A percentile compares a stretch with the other conserved stretches of the same genome.
phyloP scores from a whole-genome alignment of 2,113 vertebrate species.

The Capra hircus region DNA sequence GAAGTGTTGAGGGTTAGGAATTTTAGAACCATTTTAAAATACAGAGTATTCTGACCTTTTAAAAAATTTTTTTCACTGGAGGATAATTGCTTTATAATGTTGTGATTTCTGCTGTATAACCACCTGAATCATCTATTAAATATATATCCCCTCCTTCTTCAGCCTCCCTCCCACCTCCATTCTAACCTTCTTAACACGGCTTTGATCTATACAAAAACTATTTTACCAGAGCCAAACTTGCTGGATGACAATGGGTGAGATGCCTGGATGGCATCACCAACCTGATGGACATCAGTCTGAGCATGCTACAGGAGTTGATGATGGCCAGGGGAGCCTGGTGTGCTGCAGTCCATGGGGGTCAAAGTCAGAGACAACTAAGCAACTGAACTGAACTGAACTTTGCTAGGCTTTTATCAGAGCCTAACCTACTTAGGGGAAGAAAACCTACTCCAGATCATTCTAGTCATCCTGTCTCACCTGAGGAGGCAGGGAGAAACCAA shows the following conservation, averaged over 20 bases:
- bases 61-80: background rate
- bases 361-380: background rate
- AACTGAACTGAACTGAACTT: background rate
- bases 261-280: background rate
- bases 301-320: background rate
- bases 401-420: background rate
- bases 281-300: background rate
- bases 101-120: background rate
- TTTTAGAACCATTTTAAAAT: background rate
- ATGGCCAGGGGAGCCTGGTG: background rate
- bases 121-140: background rate
- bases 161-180: background rate
- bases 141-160: background rate
- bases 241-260: background rate
- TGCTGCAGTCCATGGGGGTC: background rate
- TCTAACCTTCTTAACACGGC: background rate
- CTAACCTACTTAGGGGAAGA: background rate
- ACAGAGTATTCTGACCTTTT: background rate
- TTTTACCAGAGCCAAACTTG: background rate
- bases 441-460: background rate
- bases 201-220: background rate
- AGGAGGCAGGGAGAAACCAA: background rate
- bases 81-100: background rate
- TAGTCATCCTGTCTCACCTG: background rate
- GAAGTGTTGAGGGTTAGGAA: background rate